Conservation (phyloP, 1,140 invertebrate genomes). For the Drosophila santomea region DNA sequence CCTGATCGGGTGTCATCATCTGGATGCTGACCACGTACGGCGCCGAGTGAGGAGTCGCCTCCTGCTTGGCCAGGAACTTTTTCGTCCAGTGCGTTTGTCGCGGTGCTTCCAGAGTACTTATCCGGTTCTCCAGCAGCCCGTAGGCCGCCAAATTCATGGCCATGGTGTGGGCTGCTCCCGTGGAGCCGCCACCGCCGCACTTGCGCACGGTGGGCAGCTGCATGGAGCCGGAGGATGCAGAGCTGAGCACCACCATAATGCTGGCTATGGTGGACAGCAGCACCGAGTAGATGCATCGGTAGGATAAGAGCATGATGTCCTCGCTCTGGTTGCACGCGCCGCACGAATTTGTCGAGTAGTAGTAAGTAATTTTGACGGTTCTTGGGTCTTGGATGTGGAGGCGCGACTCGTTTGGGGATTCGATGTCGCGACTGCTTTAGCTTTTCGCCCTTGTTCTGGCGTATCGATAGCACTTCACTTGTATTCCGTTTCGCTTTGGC, state of each 20-base stretch:
- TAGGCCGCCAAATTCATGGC: constrained; percentile 58
- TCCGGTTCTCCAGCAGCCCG: constrained; percentile 73
- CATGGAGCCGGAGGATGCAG: constrained; percentile 51
- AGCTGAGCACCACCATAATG: constrained; percentile 76
- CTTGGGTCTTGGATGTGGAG: constrained; percentile 4
- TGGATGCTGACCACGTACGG: constrained; percentile 84
- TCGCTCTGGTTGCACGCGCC: constrained; percentile 76
- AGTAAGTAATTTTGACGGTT: constrained; percentile 66
- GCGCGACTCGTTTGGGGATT: constrained; percentile 25
- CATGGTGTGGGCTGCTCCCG: constrained; percentile 48
- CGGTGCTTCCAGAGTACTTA: constrained; percentile 64
- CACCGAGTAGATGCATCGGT: constrained; percentile 69
- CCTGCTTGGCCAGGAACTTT: constrained; percentile 77
- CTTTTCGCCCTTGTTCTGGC: constrained; percentile 58
- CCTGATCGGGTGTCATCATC: constrained; percentile 69
- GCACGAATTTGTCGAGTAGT: constrained; percentile 57
- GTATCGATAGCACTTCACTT: constrained; percentile 76
- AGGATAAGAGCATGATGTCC: constrained; percentile 74
- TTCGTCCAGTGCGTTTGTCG: constrained; percentile 70
- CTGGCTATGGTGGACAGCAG: constrained; percentile 69
- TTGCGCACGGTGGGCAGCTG: constrained; percentile 64
- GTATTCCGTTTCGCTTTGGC: constrained; percentile 63
- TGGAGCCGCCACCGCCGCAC: constrained; percentile 34
- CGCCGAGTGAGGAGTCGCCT: constrained; percentile 78
- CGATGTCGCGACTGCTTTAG: constrained; percentile 22